Evolutionary conservation across 2,888 invertebrate genomes (phyloP).

Genomic region (Teinopalpus imperialis): DNA sequence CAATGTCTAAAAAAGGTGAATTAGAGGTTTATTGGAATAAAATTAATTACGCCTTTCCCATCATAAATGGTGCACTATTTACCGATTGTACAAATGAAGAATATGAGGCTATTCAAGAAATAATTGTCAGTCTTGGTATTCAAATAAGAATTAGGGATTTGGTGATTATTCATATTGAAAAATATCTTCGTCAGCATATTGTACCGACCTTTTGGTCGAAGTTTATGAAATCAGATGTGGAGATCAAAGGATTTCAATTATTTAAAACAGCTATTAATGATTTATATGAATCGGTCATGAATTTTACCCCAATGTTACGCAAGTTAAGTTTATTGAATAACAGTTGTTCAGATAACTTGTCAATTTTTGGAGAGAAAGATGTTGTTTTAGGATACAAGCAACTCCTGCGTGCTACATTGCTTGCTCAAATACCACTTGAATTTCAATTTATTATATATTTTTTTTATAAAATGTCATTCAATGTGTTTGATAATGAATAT

Average conservation of each 20-base stretch:
- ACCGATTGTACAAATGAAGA: conserved; percentile 61
- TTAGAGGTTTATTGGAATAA: conserved; percentile 68
- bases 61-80: conserved; percentile 61
- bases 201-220: conserved; percentile 86
- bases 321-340: conserved; percentile 79
- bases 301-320: conserved; percentile 78
- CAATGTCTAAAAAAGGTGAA: conserved; percentile 60
- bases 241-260: conserved; percentile 83
- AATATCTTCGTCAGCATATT: conserved; percentile 81
- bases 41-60: conserved; percentile 71
- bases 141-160: conserved; percentile 69
- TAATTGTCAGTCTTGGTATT: conserved; percentile 59
- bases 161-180: conserved; percentile 75
- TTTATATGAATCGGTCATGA: conserved; percentile 80
- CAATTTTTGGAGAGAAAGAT: conserved; percentile 79
- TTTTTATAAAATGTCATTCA: conserved; percentile 90
- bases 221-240: conserved; percentile 77
- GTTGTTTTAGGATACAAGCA: conserved; percentile 83
- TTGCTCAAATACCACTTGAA: conserved; percentile 87
- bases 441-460: conserved; percentile 86
- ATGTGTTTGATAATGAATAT: conserved; percentile 83
- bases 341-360: conserved; percentile 63
- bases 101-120: conserved; percentile 67
- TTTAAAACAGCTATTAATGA: conserved; percentile 86
- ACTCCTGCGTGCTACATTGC: conserved; percentile 83